Conservation (phyloP, 2,888 invertebrate species). For the Congeria kusceri region DNA sequence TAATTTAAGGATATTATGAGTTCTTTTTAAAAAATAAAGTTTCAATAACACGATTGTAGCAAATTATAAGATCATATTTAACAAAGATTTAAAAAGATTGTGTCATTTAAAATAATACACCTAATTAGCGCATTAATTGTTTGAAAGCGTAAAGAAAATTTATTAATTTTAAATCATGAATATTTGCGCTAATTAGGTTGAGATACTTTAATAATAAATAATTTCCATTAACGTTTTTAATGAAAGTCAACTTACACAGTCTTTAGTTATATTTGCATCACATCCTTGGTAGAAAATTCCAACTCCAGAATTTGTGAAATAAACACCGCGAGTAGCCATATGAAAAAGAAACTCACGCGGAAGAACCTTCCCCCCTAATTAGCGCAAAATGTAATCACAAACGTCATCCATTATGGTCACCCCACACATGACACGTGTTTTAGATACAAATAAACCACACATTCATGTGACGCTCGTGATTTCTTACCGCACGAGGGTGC, state of each 20-base stretch:
- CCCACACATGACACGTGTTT: not conserved
- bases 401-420: not conserved
- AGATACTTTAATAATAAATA: no score
- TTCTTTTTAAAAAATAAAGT: no score
- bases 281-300: no score
- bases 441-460: not conserved
- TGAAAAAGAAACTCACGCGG: not conserved
- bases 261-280: no score
- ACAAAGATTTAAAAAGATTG: no score
- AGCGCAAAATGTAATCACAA: slow-evolving; percentile 11
- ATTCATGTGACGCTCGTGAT: not conserved
- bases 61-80: no score
- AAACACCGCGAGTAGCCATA: not conserved
- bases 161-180: slow-evolving; percentile 6
- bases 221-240: no score
- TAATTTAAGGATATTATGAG: no score
- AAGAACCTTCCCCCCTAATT: slow-evolving; percentile 8
- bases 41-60: no score
- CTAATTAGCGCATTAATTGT: not conserved
- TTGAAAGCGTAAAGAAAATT: no score
- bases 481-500: slow-evolving; percentile 53
- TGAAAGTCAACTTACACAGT: no score
- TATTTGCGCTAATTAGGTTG: slow-evolving; percentile 44
- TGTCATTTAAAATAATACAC: not conserved
- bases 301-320: not conserved